Conservation (phyloP, 2,888 invertebrate genomes). For the Masnerella sp. region DNA sequence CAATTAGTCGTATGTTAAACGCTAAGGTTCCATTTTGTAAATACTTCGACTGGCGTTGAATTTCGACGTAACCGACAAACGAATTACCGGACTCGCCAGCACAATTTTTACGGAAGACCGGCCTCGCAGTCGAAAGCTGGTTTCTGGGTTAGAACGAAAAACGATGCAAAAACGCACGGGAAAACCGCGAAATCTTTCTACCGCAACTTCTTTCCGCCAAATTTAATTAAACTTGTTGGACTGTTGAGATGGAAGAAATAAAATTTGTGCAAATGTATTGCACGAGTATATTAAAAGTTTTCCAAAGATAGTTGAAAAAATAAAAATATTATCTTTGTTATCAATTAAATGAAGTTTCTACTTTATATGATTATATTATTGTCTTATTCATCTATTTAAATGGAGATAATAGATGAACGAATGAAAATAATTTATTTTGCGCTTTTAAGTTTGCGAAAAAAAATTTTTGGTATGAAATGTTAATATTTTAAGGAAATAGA, state of each 20-base stretch:
- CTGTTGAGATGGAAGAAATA: neutral
- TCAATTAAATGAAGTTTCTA: no score
- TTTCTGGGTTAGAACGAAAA: conserved; percentile 51
- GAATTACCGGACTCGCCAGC: conserved; percentile 28
- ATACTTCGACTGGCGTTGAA: conserved; percentile 41
- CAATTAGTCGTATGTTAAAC: conserved; percentile 49
- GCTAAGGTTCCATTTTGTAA: conserved; percentile 55
- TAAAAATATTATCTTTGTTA: no score
- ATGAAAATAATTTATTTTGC: no score
- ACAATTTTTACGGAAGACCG: conserved; percentile 52
- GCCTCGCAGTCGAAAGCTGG: conserved; percentile 40
- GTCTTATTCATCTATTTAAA: no score
- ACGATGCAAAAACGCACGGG: no score
- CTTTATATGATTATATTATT: no score
- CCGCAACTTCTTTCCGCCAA: conserved; percentile 23
- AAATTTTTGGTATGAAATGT: no score
- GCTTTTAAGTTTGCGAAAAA: no score
- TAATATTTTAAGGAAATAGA: neutral
- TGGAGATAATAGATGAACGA: no score
- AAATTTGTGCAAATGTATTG: neutral
- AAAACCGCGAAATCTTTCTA: no score
- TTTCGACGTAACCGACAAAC: conserved; percentile 32
- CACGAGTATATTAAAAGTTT: no score
- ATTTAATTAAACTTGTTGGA: conserved; percentile 17
- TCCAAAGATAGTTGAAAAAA: no score